Conservation (phyloP, 2,113 vertebrate genomes). For the Scartelaos histophorus region DNA sequence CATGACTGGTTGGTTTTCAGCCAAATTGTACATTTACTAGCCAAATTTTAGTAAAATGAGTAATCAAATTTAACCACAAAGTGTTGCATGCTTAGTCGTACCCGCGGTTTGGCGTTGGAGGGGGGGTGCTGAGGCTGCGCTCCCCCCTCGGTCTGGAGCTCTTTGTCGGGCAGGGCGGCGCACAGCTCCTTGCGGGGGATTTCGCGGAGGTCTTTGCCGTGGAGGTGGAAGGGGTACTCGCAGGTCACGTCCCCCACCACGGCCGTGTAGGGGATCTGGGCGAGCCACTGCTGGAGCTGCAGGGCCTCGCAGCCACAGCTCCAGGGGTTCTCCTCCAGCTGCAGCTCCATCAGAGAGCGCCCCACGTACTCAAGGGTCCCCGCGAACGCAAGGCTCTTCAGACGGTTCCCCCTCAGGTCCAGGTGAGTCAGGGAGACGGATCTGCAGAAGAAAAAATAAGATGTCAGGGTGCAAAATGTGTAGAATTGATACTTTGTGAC, state of each 20-base stretch:
- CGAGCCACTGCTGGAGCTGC: slow-evolving; percentile 93
- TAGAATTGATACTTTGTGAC: too few species aligned
- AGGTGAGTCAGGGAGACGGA: slow-evolving; percentile 96
- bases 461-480: neutral
- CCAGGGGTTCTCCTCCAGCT: slow-evolving; percentile 98
- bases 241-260: slow-evolving; percentile 97
- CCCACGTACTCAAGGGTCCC: slow-evolving; percentile 96
- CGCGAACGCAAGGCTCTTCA: slow-evolving; percentile 92
- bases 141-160: slow-evolving; percentile 80
- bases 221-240: slow-evolving; percentile 96
- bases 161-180: slow-evolving; percentile 78
- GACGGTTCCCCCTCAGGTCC: slow-evolving; percentile 94
- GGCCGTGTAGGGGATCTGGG: slow-evolving; percentile 93
- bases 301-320: slow-evolving; percentile 96
- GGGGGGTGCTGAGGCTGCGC: slow-evolving; percentile 61
- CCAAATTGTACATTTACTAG: too few species aligned
- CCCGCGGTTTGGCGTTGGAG: slow-evolving; percentile 67
- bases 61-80: too few species aligned
- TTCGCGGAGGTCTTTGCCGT: slow-evolving; percentile 94
- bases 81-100: slow-evolving; percentile 67
- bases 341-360: slow-evolving; percentile 95
- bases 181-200: slow-evolving; percentile 93
- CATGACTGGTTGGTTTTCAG: too few species aligned
- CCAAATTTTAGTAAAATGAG: too few species aligned
- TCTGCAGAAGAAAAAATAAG: slow-evolving; percentile 58